These are phyloP conservation scores for Pseudococcus longispinus DNA, from an alignment of 2,888 invertebrate species.

Conservation along the genomic window DNA sequence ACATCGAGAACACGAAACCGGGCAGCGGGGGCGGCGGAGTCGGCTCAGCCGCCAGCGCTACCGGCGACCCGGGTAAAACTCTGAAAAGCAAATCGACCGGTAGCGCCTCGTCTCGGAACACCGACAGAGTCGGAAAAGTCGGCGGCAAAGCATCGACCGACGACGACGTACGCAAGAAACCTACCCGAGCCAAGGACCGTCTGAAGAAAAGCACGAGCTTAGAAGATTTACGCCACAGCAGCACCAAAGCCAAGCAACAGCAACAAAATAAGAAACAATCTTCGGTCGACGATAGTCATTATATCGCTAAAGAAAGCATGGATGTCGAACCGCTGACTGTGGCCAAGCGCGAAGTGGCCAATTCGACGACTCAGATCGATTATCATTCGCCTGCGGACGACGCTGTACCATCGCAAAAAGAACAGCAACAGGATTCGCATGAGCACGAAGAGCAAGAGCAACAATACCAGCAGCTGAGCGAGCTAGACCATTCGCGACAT, in stretches of 20 bases:
- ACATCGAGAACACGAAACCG: conserved; percentile 43
- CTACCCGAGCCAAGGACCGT: conserved; percentile 30
- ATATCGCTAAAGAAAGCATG: not conserved
- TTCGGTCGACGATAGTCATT: conserved; percentile 52
- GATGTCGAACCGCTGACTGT: not conserved
- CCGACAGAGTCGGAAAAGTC: not conserved
- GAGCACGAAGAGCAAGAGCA: not conserved
- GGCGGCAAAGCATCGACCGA: conserved; percentile 39
- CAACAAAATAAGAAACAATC: conserved; percentile 50
- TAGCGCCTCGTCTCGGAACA: not conserved
- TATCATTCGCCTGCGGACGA: not conserved
- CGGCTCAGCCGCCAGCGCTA: not conserved
- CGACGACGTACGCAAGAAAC: conserved; percentile 51
- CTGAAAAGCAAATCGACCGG: conserved; percentile 17
- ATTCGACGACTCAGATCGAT: not conserved
- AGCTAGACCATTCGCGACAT: not conserved
- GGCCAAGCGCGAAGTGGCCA: not conserved
- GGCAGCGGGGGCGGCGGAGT: not conserved
- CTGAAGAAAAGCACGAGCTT: conserved; percentile 52
- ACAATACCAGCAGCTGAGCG: not conserved
- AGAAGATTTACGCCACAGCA: conserved; percentile 47
- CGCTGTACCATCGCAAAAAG: not conserved
- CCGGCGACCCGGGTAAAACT: not conserved
- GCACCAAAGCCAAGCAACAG: not conserved
- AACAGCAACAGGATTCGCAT: not conserved